These are phyloP conservation scores for Drosophila lacertosa DNA, from an alignment of 1,140 invertebrate genomes.

Conservation along the genomic window DNA sequence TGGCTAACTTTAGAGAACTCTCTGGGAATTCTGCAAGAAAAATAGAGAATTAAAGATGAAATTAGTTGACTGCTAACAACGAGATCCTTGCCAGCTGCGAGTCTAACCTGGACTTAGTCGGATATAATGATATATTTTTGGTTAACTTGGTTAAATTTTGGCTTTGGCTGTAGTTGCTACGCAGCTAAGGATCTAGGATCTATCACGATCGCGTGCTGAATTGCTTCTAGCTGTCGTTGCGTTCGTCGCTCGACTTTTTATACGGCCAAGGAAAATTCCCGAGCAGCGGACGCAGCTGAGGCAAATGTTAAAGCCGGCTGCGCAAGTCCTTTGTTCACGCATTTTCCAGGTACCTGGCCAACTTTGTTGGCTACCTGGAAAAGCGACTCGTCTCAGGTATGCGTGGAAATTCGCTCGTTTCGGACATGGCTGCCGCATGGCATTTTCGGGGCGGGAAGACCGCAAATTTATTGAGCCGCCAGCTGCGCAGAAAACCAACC, in stretches of 20 bases:
- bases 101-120: slow-evolving; percentile 54
- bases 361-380: slow-evolving; percentile 57
- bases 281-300: slow-evolving; percentile 43
- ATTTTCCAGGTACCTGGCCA: slow-evolving; percentile 47
- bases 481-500: slow-evolving; percentile 36
- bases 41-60: not conserved
- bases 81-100: not conserved
- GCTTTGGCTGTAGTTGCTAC: slow-evolving; percentile 40
- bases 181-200: slow-evolving; percentile 76
- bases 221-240: slow-evolving; percentile 62
- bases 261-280: not conserved
- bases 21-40: slow-evolving; percentile 54
- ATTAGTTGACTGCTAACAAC: slow-evolving; percentile 4
- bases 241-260: slow-evolving; percentile 43
- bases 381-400: slow-evolving; percentile 68
- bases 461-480: slow-evolving; percentile 74
- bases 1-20: slow-evolving; percentile 60
- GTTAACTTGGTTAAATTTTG: slow-evolving; percentile 70
- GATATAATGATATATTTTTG: not conserved
- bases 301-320: slow-evolving; percentile 48
- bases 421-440: slow-evolving; percentile 42
- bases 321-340: slow-evolving; percentile 38
- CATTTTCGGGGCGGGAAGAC: slow-evolving; percentile 75
- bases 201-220: slow-evolving; percentile 69
- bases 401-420: slow-evolving; percentile 58